Evolutionary conservation across 1,140 invertebrate species (phyloP), one percentile per base, ranked within the genome.

Genomic region (Drosophila eugracilis): DNA sequence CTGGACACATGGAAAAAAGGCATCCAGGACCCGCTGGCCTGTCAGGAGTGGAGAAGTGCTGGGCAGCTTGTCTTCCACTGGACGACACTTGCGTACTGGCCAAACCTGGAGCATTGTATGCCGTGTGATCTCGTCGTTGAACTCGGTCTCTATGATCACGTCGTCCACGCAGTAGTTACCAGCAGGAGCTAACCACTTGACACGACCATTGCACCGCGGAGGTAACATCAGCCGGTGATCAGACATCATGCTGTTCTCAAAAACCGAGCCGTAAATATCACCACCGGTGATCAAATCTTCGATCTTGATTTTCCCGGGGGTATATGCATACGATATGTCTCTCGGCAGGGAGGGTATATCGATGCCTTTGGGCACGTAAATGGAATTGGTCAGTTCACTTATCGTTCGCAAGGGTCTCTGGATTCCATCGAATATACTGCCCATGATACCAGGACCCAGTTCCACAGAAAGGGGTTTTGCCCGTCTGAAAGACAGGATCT

Each of bases 361-460:
- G 7, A 99, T 94, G 93, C 99, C 99, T 92, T 99, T 99, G n/a
- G 99, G 99, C 92, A 99, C 99, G 94, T 99, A 99, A 17, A 75
- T 74, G 30, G 71, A 75, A 45, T 55, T 75, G 70, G 70, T 75
- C 15, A 65, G 70, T 30, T 99, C 97, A 90, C 96, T 95, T 92
- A 99, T 99, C 91, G 99, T 98, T 90, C 99, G 97, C 78, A 99
- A 91, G 0, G 99, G 99, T 92, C 99, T 96, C 92, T 99, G 99
- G 92, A 99, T 99, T 94, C 98, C 98, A 93, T 99, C 99, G 94
- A 99, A 99, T 93, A 99, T 99, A 91, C 97, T 98, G 67, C 97
- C 97, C 94, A 99, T 96, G 92, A 99, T 99, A 91, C 99, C 99
- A 63, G 99, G 99, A n/a, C 99, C 99, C 32, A 99, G 93, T 92